Conservation (phyloP, 2,888 invertebrate species). For the Tipula unca region DNA sequence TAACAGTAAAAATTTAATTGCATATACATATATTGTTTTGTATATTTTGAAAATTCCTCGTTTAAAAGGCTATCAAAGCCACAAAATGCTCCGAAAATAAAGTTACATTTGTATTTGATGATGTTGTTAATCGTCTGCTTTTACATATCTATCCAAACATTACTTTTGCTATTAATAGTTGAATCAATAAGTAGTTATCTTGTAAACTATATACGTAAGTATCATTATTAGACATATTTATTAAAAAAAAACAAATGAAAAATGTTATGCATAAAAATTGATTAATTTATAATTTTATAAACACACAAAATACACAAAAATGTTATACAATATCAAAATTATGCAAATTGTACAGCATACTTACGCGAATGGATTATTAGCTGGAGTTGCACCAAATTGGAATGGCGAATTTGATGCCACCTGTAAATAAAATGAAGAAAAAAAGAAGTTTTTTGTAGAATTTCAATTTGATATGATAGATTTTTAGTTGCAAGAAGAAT, state of each 20-base stretch:
- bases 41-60: no score
- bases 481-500: slow-evolving; percentile 14
- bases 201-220: no score
- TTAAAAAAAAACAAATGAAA: not conserved
- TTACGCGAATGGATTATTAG: slow-evolving; percentile 42
- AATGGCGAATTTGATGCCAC: slow-evolving; percentile 41
- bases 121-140: no score
- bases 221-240: no score
- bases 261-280: not conserved
- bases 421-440: slow-evolving; percentile 15
- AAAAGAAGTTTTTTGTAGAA: slow-evolving; percentile 26
- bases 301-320: not conserved
- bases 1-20: no score
- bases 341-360: slow-evolving; percentile 28
- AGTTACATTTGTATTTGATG: no score
- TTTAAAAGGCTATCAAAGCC: no score
- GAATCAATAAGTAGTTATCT: no score
- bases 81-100: no score
- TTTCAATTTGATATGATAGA: not conserved
- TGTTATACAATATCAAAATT: not conserved
- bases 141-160: no score
- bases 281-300: not conserved
- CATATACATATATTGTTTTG: no score
- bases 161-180: no score
- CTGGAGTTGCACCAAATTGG: slow-evolving; percentile 39